These are phyloP conservation scores for Rhabdomys pumilio DNA, from an alignment of 2,797 vertebrate species.

Conservation along the genomic window DNA sequence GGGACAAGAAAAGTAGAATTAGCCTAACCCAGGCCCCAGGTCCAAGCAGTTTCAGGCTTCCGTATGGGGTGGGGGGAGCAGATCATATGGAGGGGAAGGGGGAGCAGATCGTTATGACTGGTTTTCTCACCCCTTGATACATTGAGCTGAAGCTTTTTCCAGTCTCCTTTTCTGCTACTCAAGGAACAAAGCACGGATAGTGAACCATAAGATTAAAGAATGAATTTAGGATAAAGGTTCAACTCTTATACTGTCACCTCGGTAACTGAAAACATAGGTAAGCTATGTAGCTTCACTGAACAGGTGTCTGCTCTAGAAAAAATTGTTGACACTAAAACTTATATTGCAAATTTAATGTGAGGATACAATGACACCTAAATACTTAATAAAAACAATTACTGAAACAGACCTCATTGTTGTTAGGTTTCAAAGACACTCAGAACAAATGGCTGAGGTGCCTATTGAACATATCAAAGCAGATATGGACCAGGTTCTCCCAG, in stretches of 20 bases:
- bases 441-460: not conserved
- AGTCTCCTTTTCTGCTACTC: not conserved
- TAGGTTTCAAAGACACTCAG: not conserved
- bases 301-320: constrained; percentile 29
- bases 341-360: constrained; percentile 38
- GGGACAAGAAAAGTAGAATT: constrained; percentile 6
- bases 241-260: constrained; percentile 18
- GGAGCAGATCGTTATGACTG: not conserved
- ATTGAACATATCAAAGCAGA: not conserved
- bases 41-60: not conserved
- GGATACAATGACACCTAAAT: not conserved
- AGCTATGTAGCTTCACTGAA: not conserved
- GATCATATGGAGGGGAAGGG: no score
- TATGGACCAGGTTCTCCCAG: not conserved
- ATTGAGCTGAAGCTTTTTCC: not conserved
- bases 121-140: not conserved
- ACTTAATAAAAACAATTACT: constrained; percentile 57
- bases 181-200: constrained; percentile 28
- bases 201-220: not conserved
- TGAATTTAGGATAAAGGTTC: not conserved
- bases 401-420: not conserved
- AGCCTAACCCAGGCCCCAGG: not conserved
- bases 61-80: no score
- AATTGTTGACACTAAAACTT: constrained; percentile 11
- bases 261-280: not conserved